Percentiles rank a stretch among this genome's conserved stretches.
phyloP scores from a whole-genome alignment of 2,888 invertebrate species.

The Neoscelio sp. region DNA sequence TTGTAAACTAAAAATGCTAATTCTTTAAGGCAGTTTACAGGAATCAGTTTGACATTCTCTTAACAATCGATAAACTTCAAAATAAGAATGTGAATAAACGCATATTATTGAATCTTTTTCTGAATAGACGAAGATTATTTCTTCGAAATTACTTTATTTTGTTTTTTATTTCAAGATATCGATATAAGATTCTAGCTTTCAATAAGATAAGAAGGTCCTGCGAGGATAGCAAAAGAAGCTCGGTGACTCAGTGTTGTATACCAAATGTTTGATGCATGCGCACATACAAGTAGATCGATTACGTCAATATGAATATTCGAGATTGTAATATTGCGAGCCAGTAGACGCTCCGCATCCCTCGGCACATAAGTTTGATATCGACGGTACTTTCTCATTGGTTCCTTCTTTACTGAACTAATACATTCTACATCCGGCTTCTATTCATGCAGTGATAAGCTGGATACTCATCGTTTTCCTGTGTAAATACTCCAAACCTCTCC shows the following conservation, averaged over 20 bases:
- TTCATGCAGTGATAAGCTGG: slow-evolving; percentile 76
- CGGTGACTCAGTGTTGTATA: slow-evolving; percentile 8
- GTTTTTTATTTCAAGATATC: slow-evolving; percentile 6
- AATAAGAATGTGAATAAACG: too few relatives aligned
- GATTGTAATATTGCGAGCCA: slow-evolving; percentile 72
- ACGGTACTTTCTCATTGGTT: slow-evolving; percentile 28
- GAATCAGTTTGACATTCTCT: too few relatives aligned
- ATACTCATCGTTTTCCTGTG: slow-evolving; percentile 74
- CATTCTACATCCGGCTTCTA: slow-evolving; percentile 70
- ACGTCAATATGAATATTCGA: slow-evolving; percentile 53
- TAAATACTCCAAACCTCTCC: slow-evolving; percentile 71
- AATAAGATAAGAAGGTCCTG: slow-evolving; percentile 34
- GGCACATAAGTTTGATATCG: slow-evolving; percentile 73
- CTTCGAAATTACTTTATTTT: slow-evolving; percentile 9
- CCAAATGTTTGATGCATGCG: slow-evolving; percentile 1
- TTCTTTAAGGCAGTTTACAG: too few relatives aligned
- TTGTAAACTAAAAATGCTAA: too few relatives aligned
- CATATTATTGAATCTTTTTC: slow-evolving; percentile 5
- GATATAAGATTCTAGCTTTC: slow-evolving; percentile 18
- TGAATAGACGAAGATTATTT: slow-evolving; percentile 5
- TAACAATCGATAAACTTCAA: too few relatives aligned
- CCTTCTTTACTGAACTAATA: slow-evolving; percentile 72
- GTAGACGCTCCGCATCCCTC: slow-evolving; percentile 67
- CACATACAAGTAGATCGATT: slow-evolving; percentile 28
- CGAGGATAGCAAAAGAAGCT: slow-evolving; percentile 23